These are phyloP conservation scores for Spatulosminthurus flaviceps DNA, from an alignment of 2,888 invertebrate genomes.

Conservation along the genomic window DNA sequence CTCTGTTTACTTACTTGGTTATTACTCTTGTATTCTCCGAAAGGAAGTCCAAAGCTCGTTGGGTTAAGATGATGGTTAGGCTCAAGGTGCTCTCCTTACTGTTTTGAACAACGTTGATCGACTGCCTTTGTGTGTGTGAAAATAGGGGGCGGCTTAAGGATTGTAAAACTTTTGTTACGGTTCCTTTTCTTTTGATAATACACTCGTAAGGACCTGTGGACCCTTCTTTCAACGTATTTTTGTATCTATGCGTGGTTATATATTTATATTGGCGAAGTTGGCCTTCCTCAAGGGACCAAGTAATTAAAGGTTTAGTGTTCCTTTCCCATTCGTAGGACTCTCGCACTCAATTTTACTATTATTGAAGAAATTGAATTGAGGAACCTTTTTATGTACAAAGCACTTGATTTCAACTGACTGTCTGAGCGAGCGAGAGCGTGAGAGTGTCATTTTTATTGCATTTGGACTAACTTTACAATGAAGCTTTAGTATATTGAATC, in stretches of 20 bases:
- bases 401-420: background rate
- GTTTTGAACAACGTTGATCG: constrained; percentile 7
- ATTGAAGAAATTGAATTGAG: background rate
- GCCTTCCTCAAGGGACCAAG: background rate
- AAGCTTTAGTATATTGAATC: background rate
- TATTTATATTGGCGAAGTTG: constrained; percentile 10
- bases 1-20: background rate
- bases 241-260: background rate
- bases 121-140: background rate
- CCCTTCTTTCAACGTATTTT: background rate
- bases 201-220: background rate
- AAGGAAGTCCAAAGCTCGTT: background rate
- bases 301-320: constrained; percentile 20
- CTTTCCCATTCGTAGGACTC: background rate
- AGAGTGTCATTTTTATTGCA: constrained; percentile 21
- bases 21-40: background rate
- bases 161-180: constrained; percentile 19
- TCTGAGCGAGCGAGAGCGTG: background rate
- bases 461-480: background rate
- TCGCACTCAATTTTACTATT: background rate
- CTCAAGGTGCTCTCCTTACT: background rate
- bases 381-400: background rate
- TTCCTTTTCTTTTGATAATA: constrained; percentile 16
- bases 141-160: constrained; percentile 11
- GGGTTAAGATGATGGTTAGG: background rate